A percentile compares a stretch with the other conserved stretches of the same genome.
Conservation (phyloP, 1,140 invertebrate genomes). For the Proctacanthus coquilletti region DNA sequence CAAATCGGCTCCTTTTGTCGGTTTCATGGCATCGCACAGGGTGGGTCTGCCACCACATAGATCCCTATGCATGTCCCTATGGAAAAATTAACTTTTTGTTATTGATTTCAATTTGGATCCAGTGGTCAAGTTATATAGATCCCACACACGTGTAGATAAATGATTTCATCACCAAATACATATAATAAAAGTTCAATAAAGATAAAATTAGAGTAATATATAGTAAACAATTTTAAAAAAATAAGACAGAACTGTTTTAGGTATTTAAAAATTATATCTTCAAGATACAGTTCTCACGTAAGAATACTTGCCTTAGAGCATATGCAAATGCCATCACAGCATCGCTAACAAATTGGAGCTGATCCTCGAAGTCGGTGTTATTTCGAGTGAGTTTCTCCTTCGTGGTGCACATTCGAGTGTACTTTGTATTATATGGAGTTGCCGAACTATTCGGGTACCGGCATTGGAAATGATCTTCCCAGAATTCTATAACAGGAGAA, state of each 20-base stretch:
- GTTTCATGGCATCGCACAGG: constrained; percentile 75
- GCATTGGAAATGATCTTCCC: constrained; percentile 83
- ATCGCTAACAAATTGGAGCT: constrained; percentile 84
- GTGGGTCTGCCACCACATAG: constrained; percentile 56
- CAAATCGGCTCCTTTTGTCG: constrained; percentile 68
- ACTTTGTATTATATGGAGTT: constrained; percentile 69
- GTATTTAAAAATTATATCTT: neutral
- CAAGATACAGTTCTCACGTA: neutral
- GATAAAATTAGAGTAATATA: too few species aligned
- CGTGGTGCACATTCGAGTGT: constrained; percentile 49
- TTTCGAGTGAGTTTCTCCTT: constrained; percentile 51
- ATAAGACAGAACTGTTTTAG: too few species aligned
- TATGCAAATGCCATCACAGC: constrained; percentile 84
- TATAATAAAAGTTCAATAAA: too few species aligned
- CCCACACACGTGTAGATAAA: too few species aligned
- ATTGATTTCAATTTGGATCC: too few species aligned
- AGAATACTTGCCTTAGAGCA: constrained; percentile 61
- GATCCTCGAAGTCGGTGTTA: constrained; percentile 73
- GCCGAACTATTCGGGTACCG: constrained; percentile 56
- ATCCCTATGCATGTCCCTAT: constrained; percentile 68
- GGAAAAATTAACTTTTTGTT: constrained; percentile 5
- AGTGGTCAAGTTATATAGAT: too few species aligned
- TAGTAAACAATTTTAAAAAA: too few species aligned
- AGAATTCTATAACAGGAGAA: constrained; percentile 71
- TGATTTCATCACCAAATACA: too few species aligned